Conservation (phyloP, 2,797 vertebrate species). For the Molossus alvarezi region DNA sequence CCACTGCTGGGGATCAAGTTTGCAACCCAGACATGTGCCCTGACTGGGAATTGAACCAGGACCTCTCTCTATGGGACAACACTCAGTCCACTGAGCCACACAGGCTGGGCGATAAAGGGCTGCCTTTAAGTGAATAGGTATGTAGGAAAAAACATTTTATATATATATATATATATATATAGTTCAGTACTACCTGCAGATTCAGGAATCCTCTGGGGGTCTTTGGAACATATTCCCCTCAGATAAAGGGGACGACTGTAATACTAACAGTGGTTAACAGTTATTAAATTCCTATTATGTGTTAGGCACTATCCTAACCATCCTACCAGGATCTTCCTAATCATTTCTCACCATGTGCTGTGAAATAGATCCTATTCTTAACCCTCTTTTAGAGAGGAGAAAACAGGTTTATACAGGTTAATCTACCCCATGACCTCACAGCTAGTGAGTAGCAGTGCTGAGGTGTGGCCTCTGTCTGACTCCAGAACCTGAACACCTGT, state of each 20-base stretch:
- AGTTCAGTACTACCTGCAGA: neutral
- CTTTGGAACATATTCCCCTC: neutral
- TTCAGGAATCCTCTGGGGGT: neutral
- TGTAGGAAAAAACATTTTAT: neutral
- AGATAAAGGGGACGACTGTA: neutral
- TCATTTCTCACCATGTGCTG: constrained; percentile 35
- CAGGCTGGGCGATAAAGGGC: neutral
- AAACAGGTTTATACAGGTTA: constrained; percentile 6
- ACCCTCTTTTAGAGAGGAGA: constrained; percentile 51
- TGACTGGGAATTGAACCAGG: no score
- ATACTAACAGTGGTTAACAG: constrained; percentile 3
- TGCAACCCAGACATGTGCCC: no score
- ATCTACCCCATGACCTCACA: constrained; percentile 24
- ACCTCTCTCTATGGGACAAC: no score
- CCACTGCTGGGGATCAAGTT: no score
- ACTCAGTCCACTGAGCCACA: no score
- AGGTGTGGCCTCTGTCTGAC: neutral
- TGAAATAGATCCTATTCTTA: constrained; percentile 44
- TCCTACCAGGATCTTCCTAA: constrained; percentile 42
- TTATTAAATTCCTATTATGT: constrained; percentile 52
- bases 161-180: neutral
- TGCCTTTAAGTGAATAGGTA: neutral
- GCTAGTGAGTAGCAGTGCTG: neutral
- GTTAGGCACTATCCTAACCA: neutral
- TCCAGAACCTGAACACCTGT: constrained; percentile 22